A percentile compares a stretch with the other conserved stretches of the same genome.
Conservation (phyloP, 2,113 vertebrate species). For the Paradisaea rubra region DNA sequence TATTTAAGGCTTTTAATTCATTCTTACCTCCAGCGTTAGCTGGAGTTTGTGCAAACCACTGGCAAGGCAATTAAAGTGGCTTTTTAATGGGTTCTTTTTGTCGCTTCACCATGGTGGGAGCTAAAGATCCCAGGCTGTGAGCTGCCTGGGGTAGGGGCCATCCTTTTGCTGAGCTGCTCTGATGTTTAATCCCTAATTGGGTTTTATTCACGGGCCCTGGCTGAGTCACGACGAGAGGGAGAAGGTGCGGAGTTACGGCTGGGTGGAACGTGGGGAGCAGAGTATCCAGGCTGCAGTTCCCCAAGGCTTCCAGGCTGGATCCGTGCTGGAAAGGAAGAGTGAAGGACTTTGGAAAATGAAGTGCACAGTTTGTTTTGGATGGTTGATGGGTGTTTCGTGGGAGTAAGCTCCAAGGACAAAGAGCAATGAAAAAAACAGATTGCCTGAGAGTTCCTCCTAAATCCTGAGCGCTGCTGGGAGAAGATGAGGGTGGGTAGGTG, state of each 20-base stretch:
- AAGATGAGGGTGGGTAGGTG: fast-evolving
- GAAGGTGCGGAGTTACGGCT: fast-evolving
- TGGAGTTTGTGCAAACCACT: background rate
- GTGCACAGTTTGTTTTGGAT: background rate
- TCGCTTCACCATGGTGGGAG: background rate
- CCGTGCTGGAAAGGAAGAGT: background rate
- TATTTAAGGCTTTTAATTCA: background rate
- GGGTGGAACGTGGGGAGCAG: background rate
- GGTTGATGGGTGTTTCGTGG: background rate
- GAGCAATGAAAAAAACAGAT: background rate
- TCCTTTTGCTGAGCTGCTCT: background rate
- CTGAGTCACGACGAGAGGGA: fast-evolving
- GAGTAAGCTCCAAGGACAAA: background rate
- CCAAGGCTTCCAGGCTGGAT: background rate
- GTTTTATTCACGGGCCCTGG: background rate
- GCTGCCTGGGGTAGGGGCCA: background rate
- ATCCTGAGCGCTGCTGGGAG: background rate
- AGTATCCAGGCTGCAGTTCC: background rate
- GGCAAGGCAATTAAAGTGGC: background rate
- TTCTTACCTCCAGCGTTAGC: background rate
- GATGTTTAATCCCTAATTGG: background rate
- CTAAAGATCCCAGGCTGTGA: background rate
- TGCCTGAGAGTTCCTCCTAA: background rate
- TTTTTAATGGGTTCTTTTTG: slow-evolving; percentile 13
- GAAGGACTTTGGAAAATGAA: background rate